Conservation (phyloP, 2,113 vertebrate species). For the Lynx canadensis region DNA sequence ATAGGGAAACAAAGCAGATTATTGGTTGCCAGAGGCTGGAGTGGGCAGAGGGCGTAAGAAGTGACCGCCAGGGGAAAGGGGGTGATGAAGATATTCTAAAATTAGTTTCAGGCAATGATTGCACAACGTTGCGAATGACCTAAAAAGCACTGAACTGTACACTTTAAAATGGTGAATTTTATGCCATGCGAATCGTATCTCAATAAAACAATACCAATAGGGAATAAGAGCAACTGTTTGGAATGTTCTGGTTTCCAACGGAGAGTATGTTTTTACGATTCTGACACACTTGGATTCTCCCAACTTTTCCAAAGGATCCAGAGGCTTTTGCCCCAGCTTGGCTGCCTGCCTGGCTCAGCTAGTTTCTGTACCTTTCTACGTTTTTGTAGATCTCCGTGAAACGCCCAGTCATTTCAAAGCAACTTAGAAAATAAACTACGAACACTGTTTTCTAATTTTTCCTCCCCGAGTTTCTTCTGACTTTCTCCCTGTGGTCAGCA, state of each 20-base stretch:
- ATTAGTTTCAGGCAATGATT: not conserved
- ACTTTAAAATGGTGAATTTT: not conserved
- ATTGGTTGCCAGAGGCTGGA: not conserved
- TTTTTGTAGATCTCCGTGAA: not conserved
- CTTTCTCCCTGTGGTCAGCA: not conserved
- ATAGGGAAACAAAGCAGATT: not conserved
- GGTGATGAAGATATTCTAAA: not conserved
- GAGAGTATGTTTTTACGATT: not conserved
- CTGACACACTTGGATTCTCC: not conserved
- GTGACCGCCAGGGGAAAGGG: fast-evolving
- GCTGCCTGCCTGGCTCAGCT: not conserved
- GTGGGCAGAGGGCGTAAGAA: not conserved
- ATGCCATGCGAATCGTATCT: not conserved
- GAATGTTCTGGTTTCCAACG: not conserved
- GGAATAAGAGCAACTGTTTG: not conserved
- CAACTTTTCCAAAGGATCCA: not conserved
- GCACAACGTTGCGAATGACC: not conserved
- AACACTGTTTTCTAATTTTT: not conserved
- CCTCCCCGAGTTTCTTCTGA: not conserved
- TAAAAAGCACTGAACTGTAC: not conserved
- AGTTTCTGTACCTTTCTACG: not conserved
- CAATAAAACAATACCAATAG: not conserved
- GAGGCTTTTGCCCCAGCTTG: not conserved
- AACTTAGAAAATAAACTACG: not conserved
- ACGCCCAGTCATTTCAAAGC: not conserved